Evolutionary conservation across 2,888 invertebrate species (phyloP).

Genomic region (Pomacea canaliculata): DNA sequence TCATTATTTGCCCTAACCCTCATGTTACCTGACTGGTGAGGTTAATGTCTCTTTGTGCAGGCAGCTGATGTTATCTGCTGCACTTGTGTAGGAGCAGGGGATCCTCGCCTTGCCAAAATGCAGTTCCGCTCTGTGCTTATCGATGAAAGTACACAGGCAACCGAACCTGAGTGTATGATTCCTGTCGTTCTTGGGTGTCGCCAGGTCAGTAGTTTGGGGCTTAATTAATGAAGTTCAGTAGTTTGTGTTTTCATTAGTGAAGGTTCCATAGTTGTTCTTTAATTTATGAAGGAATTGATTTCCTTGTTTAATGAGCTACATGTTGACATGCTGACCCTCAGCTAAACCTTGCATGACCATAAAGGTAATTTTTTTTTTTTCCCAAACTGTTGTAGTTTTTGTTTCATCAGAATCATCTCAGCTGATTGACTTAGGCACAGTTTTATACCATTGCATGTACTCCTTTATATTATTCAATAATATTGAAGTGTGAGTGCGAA

Average conservation of each 20-base stretch:
- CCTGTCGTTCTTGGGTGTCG: constrained; percentile 97
- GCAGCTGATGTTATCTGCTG: constrained; percentile 99
- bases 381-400: not conserved
- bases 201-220: constrained; percentile 73
- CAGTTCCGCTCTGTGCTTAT: constrained; percentile 97
- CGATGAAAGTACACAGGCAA: constrained; percentile 97
- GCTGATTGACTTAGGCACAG: not conserved
- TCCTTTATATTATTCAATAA: not conserved
- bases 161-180: constrained; percentile 96
- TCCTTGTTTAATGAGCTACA: too few relatives aligned
- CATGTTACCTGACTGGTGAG: not conserved
- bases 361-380: not conserved
- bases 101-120: constrained; percentile 90
- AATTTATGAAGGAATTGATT: too few relatives aligned
- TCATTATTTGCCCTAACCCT: too few relatives aligned
- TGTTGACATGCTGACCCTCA: too few relatives aligned
- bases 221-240: too few relatives aligned
- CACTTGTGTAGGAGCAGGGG: constrained; percentile 98
- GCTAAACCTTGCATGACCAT: not conserved
- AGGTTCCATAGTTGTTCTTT: too few relatives aligned
- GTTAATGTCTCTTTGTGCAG: constrained; percentile 40
- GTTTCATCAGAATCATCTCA: not conserved
- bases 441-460: not conserved
- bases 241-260: too few relatives aligned
- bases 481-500: not conserved